Base-by-base conservation (phyloP, 2,888 invertebrate genomes). In the Geophilus truncorum region DNA sequence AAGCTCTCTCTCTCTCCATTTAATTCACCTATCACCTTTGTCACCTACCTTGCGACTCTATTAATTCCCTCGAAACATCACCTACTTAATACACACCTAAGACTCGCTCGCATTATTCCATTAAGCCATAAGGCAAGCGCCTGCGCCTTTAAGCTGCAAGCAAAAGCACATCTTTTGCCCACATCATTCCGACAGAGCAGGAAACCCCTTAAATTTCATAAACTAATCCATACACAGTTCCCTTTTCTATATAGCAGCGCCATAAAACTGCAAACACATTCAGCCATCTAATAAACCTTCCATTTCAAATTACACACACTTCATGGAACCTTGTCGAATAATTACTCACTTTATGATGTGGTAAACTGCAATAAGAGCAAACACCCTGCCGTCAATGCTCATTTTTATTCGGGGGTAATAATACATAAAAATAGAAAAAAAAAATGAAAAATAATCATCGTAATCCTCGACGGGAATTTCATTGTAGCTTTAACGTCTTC, bases 261-360 rank as follows among this genome's bases (percentile, higher is more conserved):
- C 62, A 62, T 62, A 62, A 62, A 62, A 57, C 57, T 57, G 23
- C 57, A 57, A 40, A 57, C 57, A 57, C 57, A 57, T 57, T 21
- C 23, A 23, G 57, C 57, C 57, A 57, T 23, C 57, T 57, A 57
- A 7, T 57, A 57, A 57, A 62, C 25, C 62, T 62, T 62, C 62
- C 62, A 62, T 62, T 62, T 62, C 62, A 6, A 62, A 62, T 25
- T 45, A 45, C 12, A 45, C 18, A 62, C 62, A 23, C 62, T 62
- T 15, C 25, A 62, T 62, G 15, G 62, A 62, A 25, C 62, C 25
- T 62, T 23, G 25, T 62, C 62, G 62, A 23, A 62, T 62, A 62
- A 62, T 62, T 62, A 62, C 62, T 62, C 62, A 62, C 25, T 62
- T 62, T 62, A 62, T 12, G 62, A 62, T 25, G 62, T 62, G 62